Conservation (phyloP, 2,113 vertebrate species). For the Nerophis ophidion region DNA sequence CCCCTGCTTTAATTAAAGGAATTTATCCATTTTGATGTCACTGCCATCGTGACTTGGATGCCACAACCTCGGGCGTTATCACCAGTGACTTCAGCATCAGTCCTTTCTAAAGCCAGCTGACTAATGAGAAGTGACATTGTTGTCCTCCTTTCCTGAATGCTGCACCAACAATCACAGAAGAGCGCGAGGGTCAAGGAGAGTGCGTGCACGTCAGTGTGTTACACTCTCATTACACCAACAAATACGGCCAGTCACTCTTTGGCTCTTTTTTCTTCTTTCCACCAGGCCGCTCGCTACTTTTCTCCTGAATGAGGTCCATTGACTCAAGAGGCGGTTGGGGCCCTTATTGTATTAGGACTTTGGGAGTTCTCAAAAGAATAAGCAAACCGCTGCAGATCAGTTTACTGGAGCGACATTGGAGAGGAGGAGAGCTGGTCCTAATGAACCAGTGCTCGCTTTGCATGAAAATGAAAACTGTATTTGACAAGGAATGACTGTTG, state of each 20-base stretch:
- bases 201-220: constrained; percentile 16
- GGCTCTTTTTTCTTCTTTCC: constrained; percentile 16
- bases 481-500: not conserved
- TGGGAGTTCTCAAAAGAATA: constrained; percentile 34
- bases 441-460: not conserved
- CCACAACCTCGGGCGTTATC: not conserved
- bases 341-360: constrained; percentile 30
- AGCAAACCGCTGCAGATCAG: constrained; percentile 35
- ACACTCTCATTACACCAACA: constrained; percentile 54
- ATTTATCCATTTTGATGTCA: constrained; percentile 3
- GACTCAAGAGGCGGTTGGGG: constrained; percentile 46
- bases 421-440: not conserved
- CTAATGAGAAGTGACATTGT: constrained; percentile 42
- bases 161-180: constrained; percentile 35
- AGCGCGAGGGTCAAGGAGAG: constrained; percentile 31
- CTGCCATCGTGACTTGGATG: not conserved
- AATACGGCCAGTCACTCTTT: constrained; percentile 38
- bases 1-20: too few species aligned
- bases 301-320: constrained; percentile 46
- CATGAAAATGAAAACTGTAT: not conserved
- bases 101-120: constrained; percentile 17
- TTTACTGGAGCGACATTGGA: constrained; percentile 5
- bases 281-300: constrained; percentile 19
- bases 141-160: constrained; percentile 35
- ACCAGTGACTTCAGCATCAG: constrained; percentile 23